phyloP scores from a whole-genome alignment of 2,797 vertebrate species.

The Microctenopoma steveboyesi region DNA sequence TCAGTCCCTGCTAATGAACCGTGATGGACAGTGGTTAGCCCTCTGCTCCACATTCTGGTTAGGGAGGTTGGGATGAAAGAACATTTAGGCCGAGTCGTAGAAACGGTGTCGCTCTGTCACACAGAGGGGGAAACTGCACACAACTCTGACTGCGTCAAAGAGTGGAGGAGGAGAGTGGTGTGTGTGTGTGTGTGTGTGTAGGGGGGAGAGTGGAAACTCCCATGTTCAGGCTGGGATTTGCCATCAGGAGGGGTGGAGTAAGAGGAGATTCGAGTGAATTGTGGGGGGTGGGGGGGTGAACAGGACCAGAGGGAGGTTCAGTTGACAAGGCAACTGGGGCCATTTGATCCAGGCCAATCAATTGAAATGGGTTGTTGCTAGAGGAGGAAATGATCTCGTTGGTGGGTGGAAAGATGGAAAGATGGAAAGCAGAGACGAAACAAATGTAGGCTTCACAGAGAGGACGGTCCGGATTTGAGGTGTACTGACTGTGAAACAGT shows the following conservation, averaged over 20 bases:
- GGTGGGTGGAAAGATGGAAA: constrained; percentile 14
- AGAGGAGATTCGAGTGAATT: constrained; percentile 26
- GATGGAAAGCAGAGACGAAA: constrained; percentile 23
- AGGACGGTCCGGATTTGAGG: constrained; percentile 6
- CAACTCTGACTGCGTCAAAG: constrained; percentile 46
- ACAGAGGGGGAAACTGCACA: constrained; percentile 50
- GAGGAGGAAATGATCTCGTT: constrained; percentile 15
- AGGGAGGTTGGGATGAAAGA: constrained; percentile 13
- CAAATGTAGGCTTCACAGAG: constrained; percentile 14
- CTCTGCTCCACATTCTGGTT: constrained; percentile 39
- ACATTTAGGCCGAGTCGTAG: constrained; percentile 25
- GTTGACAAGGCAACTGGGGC: constrained; percentile 40
- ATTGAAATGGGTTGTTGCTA: constrained; percentile 30
- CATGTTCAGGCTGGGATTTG: constrained; percentile 41
- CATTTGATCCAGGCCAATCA: constrained; percentile 53
- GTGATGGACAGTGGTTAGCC: constrained; percentile 35
- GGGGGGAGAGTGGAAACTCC: constrained; percentile 65
- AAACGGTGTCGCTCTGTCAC: constrained; percentile 56
- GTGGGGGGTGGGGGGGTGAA: not conserved
- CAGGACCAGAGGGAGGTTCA: constrained; percentile 17
- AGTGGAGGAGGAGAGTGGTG: constrained; percentile 31
- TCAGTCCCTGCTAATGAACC: constrained; percentile 18
- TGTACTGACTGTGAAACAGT: not conserved
- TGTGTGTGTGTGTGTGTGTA: constrained; percentile 3
- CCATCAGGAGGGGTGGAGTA: constrained; percentile 9